Evolutionary conservation across 2,113 vertebrate species (phyloP).

Genomic region (Myxocyprinus asiaticus): DNA sequence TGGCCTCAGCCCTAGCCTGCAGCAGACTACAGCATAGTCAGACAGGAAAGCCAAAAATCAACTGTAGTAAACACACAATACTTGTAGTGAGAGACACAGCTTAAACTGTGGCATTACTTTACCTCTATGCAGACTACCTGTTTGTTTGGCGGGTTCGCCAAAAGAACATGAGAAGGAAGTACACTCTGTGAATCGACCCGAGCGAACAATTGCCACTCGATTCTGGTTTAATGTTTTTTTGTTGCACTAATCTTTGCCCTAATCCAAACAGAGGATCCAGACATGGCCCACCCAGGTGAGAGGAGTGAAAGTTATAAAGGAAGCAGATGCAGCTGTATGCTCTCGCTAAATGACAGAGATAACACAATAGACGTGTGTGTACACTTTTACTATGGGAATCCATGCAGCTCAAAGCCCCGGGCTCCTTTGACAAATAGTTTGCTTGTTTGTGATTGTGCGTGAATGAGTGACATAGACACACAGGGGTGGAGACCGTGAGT

Average conservation of each 20-base stretch:
- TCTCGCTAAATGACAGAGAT: conserved; percentile 48
- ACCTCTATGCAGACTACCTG: conserved; percentile 60
- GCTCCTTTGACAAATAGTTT: conserved; percentile 50
- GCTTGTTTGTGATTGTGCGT: conserved; percentile 51
- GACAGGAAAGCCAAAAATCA: conserved; percentile 71
- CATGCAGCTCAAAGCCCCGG: conserved; percentile 30
- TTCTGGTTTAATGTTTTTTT: conserved; percentile 55
- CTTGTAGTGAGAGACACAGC: conserved; percentile 63
- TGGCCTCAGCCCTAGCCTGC: conserved; percentile 19
- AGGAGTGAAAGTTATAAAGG: conserved; percentile 51
- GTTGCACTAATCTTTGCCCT: conserved; percentile 59
- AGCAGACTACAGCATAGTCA: conserved; percentile 44
- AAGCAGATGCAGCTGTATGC: conserved; percentile 56
- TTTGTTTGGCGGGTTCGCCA: conserved; percentile 73
- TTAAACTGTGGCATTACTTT: conserved; percentile 69
- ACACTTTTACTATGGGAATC: conserved; percentile 50
- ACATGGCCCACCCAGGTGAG: conserved; percentile 58
- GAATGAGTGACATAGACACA: conserved; percentile 31
- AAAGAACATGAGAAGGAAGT: conserved; percentile 70
- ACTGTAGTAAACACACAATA: conserved; percentile 62
- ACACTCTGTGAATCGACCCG: conserved; percentile 64
- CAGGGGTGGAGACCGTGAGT: not conserved
- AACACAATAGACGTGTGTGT: conserved; percentile 49
- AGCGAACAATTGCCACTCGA: conserved; percentile 57
- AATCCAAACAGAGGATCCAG: conserved; percentile 61